Conservation (phyloP, 1,140 invertebrate species). For the Listronotus bonariensis region DNA sequence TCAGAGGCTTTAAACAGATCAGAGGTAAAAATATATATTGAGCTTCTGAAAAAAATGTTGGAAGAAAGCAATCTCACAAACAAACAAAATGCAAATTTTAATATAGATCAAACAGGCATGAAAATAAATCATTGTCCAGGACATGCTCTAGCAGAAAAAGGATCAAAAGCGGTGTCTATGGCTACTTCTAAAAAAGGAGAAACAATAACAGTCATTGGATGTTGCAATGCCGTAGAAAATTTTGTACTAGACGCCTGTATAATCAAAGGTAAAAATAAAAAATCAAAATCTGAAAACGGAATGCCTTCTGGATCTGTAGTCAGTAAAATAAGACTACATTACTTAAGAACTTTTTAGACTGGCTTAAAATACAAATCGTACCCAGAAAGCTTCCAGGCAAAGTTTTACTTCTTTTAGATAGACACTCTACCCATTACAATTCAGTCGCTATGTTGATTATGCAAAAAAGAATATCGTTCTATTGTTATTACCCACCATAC, state of each 20-base stretch:
- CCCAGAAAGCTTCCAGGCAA: constrained; percentile 38
- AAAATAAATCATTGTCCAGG: constrained; percentile 30
- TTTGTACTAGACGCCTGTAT: constrained; percentile 47
- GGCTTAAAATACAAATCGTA: constrained; percentile 29
- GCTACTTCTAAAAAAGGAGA: constrained; percentile 44
- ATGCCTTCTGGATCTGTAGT: constrained; percentile 44
- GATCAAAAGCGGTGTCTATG: constrained; percentile 16
- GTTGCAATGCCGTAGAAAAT: constrained; percentile 24
- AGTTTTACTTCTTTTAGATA: constrained; percentile 40
- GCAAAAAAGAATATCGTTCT: too few relatives aligned
- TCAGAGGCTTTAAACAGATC: too few relatives aligned
- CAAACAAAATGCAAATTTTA: constrained; percentile 41
- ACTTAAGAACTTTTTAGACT: constrained; percentile 48
- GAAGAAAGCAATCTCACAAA: constrained; percentile 37
- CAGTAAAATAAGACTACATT: constrained; percentile 50
- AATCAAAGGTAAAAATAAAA: constrained; percentile 51
- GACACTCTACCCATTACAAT: constrained; percentile 32
- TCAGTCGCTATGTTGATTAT: constrained; percentile 42
- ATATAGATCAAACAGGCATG: constrained; percentile 45
- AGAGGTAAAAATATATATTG: too few relatives aligned
- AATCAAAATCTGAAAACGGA: constrained; percentile 50
- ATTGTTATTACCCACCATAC: too few relatives aligned
- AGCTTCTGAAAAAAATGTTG: not conserved
- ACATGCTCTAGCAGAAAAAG: constrained; percentile 22
- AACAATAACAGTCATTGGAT: constrained; percentile 49